Conservation (phyloP, 2,113 vertebrate genomes). For the Catharus bicknelli region DNA sequence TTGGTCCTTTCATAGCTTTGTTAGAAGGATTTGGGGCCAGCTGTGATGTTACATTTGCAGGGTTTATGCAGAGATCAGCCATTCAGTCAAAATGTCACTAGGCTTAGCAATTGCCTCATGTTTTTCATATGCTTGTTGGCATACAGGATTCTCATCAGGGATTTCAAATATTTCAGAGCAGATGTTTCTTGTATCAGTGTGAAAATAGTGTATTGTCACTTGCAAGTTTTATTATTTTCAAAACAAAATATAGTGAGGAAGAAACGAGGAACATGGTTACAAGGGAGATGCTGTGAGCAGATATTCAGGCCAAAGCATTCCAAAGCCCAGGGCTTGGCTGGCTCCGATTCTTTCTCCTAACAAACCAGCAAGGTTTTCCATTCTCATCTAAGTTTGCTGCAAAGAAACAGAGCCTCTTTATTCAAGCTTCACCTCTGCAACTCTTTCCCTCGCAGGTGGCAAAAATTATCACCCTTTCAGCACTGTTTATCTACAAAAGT, state of each 20-base stretch:
- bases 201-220: neutral
- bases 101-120: neutral
- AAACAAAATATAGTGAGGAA: neutral
- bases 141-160: neutral
- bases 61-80: neutral
- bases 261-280: neutral
- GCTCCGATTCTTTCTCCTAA: neutral
- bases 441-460: neutral
- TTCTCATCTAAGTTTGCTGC: neutral
- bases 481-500: neutral
- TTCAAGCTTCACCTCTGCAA: neutral
- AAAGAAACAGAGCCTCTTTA: neutral
- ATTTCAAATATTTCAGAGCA: slow-evolving; percentile 4
- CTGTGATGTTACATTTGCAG: neutral
- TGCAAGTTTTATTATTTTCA: neutral
- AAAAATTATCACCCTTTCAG: neutral
- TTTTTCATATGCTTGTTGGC: neutral
- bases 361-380: neutral
- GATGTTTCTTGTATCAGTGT: neutral
- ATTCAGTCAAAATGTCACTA: neutral
- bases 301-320: neutral
- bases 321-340: neutral
- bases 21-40: neutral
- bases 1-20: neutral
- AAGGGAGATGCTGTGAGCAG: neutral